These are phyloP conservation scores for Hydrotaea diabolus DNA, from an alignment of 2,888 invertebrate species.

Conservation along the genomic window DNA sequence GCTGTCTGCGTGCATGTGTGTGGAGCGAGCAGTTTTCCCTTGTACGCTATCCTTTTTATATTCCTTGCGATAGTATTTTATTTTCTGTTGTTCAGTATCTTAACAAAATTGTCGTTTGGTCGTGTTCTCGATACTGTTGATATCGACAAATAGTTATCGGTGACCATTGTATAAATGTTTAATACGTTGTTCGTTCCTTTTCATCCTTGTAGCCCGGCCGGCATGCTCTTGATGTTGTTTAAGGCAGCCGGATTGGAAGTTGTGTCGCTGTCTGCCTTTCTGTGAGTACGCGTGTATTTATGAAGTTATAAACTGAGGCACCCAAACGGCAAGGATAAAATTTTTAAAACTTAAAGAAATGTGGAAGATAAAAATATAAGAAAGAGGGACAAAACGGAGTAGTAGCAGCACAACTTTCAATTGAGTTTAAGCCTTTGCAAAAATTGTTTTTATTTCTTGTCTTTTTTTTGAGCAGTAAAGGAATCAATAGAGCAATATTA, in stretches of 20 bases:
- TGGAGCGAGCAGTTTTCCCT: constrained; percentile 33
- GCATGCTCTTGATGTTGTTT: constrained; percentile 20
- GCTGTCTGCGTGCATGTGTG: neutral
- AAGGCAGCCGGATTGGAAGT: neutral
- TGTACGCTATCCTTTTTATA: constrained; percentile 49
- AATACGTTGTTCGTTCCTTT: constrained; percentile 37
- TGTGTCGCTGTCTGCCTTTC: neutral
- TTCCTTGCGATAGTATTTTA: constrained; percentile 46
- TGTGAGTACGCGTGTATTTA: neutral
- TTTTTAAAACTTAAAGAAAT: constrained; percentile 12
- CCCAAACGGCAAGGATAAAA: neutral
- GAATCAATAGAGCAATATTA: neutral
- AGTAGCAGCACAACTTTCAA: constrained; percentile 1
- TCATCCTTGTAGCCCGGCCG: neutral
- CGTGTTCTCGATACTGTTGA: constrained; percentile 46
- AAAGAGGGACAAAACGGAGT: neutral
- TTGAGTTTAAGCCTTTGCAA: constrained; percentile 3
- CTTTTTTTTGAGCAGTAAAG: too few relatives aligned
- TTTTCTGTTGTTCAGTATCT: constrained; percentile 31
- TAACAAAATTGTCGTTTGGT: constrained; percentile 35
- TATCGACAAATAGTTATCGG: constrained; percentile 50
- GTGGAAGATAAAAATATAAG: neutral
- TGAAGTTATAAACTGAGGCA: constrained; percentile 17
- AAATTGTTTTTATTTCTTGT: constrained; percentile 24
- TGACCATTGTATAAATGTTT: constrained; percentile 60